Evolutionary conservation across 2,888 invertebrate genomes (phyloP), one percentile per base, ranked within the genome.

Genomic region (Notodonta ziczac): DNA sequence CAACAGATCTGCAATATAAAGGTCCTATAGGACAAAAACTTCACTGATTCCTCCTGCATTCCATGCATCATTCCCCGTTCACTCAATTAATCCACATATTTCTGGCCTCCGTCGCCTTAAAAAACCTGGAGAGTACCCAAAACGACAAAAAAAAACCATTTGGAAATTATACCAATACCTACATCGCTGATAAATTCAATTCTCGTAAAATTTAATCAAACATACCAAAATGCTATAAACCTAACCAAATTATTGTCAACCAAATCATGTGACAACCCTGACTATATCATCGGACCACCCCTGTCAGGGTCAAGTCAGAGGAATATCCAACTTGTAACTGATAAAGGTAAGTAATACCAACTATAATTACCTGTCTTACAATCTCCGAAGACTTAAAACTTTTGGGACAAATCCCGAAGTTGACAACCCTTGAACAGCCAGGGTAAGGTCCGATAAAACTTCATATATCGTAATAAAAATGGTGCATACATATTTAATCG

Each of bases 401-500:
- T 53, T 35, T 5, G 53, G 35, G 12, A 46, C 46, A 35, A n/a
- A 35, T 53, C 7, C 50, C 50, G 16, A 50, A 50, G 50, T 50
- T 16, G 50, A 16, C 50, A 50, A 9, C 50, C 69, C 69, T 66
- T 64, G 46, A n/a, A 13, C 4, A n/a, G 46, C 13, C 9, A 10
- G 10, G 7, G 46, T 46, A n/a, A 13, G 13, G 5, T 46, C n/a
- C 46, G 10, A 46, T 46, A 46, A 46, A 46, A 46, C n/a, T 46
- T n/a, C 46, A 70, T 76, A 71, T 64, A 72, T 65, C 66, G 67
- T 59, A 61, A 16, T 57, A 60, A 68, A 73, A 73, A 68, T 67
- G 24, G 62, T 61, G 59, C 66, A 65, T 76, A 60, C 77, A 81
- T 80, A 79, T 80, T 79, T 72, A 68, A 79, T 73, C 62, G 58